A percentile compares a stretch with the other conserved stretches of the same genome.
phyloP scores from a whole-genome alignment of 2,113 vertebrate genomes.

The Boulengeromyrus knoepffleri region DNA sequence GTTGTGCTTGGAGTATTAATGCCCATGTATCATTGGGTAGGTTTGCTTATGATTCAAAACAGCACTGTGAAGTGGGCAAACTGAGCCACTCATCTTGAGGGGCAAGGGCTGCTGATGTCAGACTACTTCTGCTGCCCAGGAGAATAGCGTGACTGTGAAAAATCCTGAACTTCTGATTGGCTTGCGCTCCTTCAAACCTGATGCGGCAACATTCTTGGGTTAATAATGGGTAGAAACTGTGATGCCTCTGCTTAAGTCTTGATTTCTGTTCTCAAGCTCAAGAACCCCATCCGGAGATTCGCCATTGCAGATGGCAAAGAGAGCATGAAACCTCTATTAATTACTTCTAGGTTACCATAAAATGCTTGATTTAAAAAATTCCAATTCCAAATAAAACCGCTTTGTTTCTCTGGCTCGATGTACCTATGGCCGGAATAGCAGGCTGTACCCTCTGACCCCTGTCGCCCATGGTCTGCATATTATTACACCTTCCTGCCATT shows the following conservation, averaged over 20 bases:
- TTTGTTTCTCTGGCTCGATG: background rate
- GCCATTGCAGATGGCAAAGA: background rate
- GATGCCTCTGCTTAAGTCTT: background rate
- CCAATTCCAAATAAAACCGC: background rate
- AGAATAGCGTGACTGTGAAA: conserved; percentile 20
- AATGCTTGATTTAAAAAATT: background rate
- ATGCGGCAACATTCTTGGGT: background rate
- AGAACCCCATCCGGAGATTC: background rate
- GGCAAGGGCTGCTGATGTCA: background rate
- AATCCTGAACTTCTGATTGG: conserved; percentile 22
- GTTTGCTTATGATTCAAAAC: background rate
- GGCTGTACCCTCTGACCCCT: background rate
- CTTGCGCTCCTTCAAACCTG: conserved; percentile 17
- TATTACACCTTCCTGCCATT: background rate
- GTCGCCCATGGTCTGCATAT: background rate
- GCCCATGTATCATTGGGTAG: conserved; percentile 20
- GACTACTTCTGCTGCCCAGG: background rate
- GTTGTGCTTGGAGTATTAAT: conserved; percentile 6
- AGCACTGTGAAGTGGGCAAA: background rate
- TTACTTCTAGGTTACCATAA: background rate
- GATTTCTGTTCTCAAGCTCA: background rate
- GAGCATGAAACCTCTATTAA: background rate
- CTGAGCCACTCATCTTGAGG: background rate
- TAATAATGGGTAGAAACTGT: background rate
- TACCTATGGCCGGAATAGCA: background rate